A percentile compares a stretch with the other conserved stretches of the same genome.
These are phyloP conservation scores for Epicampocera succincta DNA, from an alignment of 2,888 invertebrate genomes.

Conservation along the genomic window DNA sequence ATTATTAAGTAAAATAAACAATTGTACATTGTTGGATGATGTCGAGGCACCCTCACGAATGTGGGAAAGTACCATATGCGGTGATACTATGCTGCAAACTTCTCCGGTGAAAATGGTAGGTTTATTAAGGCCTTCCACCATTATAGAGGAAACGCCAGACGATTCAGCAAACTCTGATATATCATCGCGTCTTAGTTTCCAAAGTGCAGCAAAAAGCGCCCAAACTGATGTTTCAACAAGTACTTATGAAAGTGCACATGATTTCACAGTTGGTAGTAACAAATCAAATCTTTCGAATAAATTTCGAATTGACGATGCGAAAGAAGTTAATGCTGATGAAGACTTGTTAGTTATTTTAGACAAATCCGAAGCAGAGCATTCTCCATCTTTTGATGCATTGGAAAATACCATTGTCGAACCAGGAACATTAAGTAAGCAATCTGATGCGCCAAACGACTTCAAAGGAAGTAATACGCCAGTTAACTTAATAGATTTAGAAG, in stretches of 20 bases:
- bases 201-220: constrained; percentile 72
- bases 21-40: constrained; percentile 78
- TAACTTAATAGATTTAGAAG: constrained; percentile 74
- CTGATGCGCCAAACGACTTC: constrained; percentile 15
- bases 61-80: constrained; percentile 77
- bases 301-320: background rate
- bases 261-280: constrained; percentile 70
- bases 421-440: background rate
- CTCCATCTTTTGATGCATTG: background rate
- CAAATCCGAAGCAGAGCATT: background rate
- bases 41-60: constrained; percentile 79
- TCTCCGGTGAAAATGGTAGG: constrained; percentile 81
- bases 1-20: constrained; percentile 47
- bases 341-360: constrained; percentile 20
- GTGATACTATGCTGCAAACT: constrained; percentile 72
- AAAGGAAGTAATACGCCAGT: constrained; percentile 68
- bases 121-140: constrained; percentile 80
- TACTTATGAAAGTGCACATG: constrained; percentile 78
- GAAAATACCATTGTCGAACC: constrained; percentile 18
- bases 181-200: constrained; percentile 74
- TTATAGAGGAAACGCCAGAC: constrained; percentile 77
- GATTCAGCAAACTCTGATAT: constrained; percentile 69
- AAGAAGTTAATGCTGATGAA: constrained; percentile 52
- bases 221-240: constrained; percentile 71
- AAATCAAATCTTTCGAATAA: constrained; percentile 49